Conservation (phyloP, 2,113 vertebrate species). For the Rhinichthys klamathensis region DNA sequence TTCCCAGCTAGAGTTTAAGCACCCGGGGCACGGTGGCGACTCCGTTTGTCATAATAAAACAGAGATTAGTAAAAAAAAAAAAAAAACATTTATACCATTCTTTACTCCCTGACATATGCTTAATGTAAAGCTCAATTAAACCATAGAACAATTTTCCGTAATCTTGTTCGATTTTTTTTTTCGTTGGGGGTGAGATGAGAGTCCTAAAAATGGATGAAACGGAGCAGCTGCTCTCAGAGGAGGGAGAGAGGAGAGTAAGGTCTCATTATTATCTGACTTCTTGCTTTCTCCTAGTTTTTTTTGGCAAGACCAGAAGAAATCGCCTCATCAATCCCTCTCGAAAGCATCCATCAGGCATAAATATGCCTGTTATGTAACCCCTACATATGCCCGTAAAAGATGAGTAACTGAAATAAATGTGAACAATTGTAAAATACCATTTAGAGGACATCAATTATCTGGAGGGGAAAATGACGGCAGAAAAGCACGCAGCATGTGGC, state of each 20-base stretch:
- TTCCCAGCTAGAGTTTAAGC: neutral
- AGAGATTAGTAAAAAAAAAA: neutral
- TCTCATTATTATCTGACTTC: conserved; percentile 22
- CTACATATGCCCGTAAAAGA: neutral
- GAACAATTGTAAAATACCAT: conserved; percentile 40
- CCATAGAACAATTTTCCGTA: neutral
- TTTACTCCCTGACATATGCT: neutral
- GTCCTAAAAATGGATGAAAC: conserved; percentile 11
- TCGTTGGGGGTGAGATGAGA: neutral
- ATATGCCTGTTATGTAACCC: conserved; percentile 18
- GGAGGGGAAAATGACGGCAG: conserved; percentile 30
- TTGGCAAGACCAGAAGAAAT: neutral
- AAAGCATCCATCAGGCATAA: conserved; percentile 35
- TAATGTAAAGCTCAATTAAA: conserved; percentile 10
- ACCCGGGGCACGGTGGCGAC: neutral
- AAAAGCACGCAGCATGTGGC: conserved; percentile 5
- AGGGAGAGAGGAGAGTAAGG: conserved; percentile 9
- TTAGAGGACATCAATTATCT: conserved; percentile 34
- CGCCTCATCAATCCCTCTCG: neutral
- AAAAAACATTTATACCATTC: neutral
- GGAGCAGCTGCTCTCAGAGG: neutral
- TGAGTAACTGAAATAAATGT: conserved; percentile 27
- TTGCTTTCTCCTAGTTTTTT: neutral
- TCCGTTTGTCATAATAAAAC: conserved; percentile 22
- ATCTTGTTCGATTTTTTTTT: neutral